Conservation (phyloP, 2,113 vertebrate genomes). For the Engystomops pustulosus region DNA sequence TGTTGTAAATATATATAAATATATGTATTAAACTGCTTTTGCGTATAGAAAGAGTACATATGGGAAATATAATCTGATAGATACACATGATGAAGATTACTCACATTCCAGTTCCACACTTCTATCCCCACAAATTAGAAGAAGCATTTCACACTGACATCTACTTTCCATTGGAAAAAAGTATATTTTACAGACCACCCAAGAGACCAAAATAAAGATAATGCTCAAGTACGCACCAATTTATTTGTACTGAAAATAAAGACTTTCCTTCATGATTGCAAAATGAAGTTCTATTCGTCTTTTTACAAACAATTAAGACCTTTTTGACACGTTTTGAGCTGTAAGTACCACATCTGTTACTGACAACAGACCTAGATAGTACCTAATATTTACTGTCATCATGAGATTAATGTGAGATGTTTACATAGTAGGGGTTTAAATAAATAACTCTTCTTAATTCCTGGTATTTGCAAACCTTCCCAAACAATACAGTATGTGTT, state of each 20-base stretch:
- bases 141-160: constrained; percentile 25
- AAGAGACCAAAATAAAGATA: constrained; percentile 34
- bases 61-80: constrained; percentile 4
- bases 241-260: constrained; percentile 43
- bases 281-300: not conserved
- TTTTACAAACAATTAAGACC: constrained; percentile 28
- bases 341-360: not conserved
- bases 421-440: not conserved
- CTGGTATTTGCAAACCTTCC: not conserved
- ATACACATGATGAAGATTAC: constrained; percentile 39
- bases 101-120: constrained; percentile 26
- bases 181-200: constrained; percentile 43
- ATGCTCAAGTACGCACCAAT: not conserved
- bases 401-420: not conserved
- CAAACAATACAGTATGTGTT: not conserved
- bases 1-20: not conserved
- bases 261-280: not conserved
- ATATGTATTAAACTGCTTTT: not conserved
- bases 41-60: not conserved
- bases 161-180: constrained; percentile 39
- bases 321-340: constrained; percentile 19
- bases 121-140: constrained; percentile 9
- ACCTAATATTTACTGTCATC: not conserved
- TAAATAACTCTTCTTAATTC: not conserved
- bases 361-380: not conserved